These are phyloP conservation scores for Tapera naevia DNA, from an alignment of 2,797 vertebrate genomes.

Conservation along the genomic window DNA sequence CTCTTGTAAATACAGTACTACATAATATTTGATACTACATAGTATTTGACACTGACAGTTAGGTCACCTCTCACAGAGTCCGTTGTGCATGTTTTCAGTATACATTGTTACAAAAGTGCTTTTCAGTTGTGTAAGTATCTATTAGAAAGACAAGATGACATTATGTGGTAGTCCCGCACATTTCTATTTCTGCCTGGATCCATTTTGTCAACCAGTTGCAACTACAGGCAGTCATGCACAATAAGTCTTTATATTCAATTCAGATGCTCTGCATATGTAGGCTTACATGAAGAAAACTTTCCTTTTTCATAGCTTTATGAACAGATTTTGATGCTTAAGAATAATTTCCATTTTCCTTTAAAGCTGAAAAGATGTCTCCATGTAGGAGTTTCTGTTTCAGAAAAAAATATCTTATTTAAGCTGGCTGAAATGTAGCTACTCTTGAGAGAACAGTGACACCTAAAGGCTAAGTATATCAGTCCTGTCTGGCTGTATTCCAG, in stretches of 20 bases:
- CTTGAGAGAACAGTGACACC: conserved; percentile 35
- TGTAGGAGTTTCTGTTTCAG: not conserved
- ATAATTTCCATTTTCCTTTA: not conserved
- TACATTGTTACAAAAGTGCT: not conserved
- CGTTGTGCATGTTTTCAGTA: not conserved
- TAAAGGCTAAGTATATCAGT: not conserved
- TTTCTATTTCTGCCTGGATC: not conserved
- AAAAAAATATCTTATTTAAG: not conserved
- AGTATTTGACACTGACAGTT: not conserved
- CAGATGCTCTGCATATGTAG: not conserved
- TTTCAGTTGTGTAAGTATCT: not conserved
- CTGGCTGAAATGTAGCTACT: not conserved
- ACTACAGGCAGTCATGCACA: not conserved
- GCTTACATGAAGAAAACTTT: not conserved
- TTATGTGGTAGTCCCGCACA: not conserved
- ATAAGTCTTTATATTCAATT: not conserved
- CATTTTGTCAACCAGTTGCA: not conserved
- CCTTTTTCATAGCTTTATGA: not conserved
- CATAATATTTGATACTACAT: not conserved
- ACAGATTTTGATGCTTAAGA: not conserved
- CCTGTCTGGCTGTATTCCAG: not conserved
- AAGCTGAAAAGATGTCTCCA: not conserved
- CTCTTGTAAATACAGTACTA: not conserved
- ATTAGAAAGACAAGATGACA: not conserved
- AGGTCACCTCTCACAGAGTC: not conserved